Base-by-base conservation (phyloP, 2,888 invertebrate genomes). In the Desoria tigrina region DNA sequence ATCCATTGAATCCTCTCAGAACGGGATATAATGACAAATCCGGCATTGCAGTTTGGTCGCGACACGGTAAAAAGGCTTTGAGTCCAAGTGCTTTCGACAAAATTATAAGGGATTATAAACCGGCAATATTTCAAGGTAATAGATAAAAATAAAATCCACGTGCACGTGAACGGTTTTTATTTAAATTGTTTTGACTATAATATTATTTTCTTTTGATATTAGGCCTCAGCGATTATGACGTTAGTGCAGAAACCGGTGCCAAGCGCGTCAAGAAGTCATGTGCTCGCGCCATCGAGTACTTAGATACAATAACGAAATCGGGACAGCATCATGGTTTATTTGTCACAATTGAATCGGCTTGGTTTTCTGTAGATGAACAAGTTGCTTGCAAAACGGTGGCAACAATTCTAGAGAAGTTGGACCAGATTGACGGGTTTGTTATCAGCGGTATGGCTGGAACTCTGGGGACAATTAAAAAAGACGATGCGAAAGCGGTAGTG, bases 1-100 rank as follows among this genome's bases (percentile, higher is more conserved):
- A 92, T 81, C 85, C 90, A 1, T 86, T 86, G 67, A 84, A 85
- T 76, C 77, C 80, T 23, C 85, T 86, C 3, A 87, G 86, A n/a
- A 75, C 83, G 7, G 91, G 92, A 0, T 88, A 87, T 78, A 90
- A 92, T 79, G 86, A 88, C 73, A 85, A 84, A 58, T 82, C 86
- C 65, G 84, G 85, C 58, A 83, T 90, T 11, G 88, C 93, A 0
- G 77, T 94, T 18, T 94, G 91, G 88, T 87, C 90, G 0, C 86
- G 86, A 77, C 84, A 85, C 71, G 95, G 94, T 49, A 90, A 90
- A 80, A 84, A 84, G 66, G 80, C 85, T 73, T 79, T 94, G 37
- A 83, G 84, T 63, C 80, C 87, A 0, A 82, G 87, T 23, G 67
- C 26, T 37, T 75, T 62, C 63, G 28, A 45, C 2, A 9, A 71